A percentile compares a stretch with the other conserved stretches of the same genome.
Evolutionary conservation across 2,113 vertebrate species (phyloP).

Genomic region (Cyanoliseus patagonus): DNA sequence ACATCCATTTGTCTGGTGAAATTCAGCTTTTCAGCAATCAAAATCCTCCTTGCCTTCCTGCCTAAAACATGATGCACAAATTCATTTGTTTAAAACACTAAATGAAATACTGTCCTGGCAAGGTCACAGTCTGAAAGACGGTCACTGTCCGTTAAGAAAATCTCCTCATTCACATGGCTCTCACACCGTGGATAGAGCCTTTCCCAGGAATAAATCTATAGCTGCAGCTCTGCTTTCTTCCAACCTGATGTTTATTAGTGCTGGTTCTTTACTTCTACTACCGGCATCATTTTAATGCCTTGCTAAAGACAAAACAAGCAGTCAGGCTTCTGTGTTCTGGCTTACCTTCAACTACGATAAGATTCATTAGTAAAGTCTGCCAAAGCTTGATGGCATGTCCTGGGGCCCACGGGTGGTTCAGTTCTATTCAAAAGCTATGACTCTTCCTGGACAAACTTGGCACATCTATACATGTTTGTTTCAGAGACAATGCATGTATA

Average conservation of each 20-base stretch:
- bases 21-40: not conserved
- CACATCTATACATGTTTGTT: fast-evolving
- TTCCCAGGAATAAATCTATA: not conserved
- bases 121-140: not conserved
- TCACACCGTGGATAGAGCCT: not conserved
- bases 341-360: not conserved
- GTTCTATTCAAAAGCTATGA: not conserved
- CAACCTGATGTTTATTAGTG: not conserved
- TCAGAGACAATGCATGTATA: not conserved
- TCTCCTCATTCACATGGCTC: not conserved
- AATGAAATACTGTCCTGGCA: not conserved
- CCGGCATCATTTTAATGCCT: not conserved
- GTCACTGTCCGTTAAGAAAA: not conserved
- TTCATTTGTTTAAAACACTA: not conserved
- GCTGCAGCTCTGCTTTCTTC: not conserved
- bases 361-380: not conserved
- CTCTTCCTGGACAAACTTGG: not conserved
- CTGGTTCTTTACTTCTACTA: not conserved
- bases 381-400: not conserved
- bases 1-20: not conserved
- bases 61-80: not conserved
- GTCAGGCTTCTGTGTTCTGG: not conserved
- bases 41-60: not conserved
- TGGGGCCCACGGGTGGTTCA: not conserved
- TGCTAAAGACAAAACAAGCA: not conserved